Base-by-base conservation (phyloP, 2,888 invertebrate species). In the Rhogogaster chlorosoma region DNA sequence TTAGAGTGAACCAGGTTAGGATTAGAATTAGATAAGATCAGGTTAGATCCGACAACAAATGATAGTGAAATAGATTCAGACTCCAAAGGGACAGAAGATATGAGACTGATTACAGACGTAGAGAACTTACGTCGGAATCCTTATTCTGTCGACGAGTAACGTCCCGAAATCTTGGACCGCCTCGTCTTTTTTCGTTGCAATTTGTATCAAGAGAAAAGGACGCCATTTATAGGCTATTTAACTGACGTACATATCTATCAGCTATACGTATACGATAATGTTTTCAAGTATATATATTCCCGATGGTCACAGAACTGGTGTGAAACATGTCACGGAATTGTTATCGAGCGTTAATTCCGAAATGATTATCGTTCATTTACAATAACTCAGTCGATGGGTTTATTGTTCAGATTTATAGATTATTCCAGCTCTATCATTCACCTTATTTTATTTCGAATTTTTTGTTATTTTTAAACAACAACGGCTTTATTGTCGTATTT, bases 81-180 rank as follows among this genome's bases (percentile, higher is more conserved):
- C 4, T 57, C 6, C 15, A 36, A 78, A 84, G 45, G 85, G 42
- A 82, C 45, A 32, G 32, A 18, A 83, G 70, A 61, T 83, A 94
- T 36, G 70, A n/a, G 22, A 36, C 26, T 7, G 22, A 38, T 71
- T 4, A 12, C n/a, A 38, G 38, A 0, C 32, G 5, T 9, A 38
- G 9, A 42, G 0, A 42, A 90, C 95, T 94, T 93, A 96, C 96
- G 92, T 96, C 96, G 26, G 96, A 96, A 94, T 96, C 96, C 92
- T 96, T 96, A 92, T 96, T 95, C 91, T 96, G 96, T 91, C 96
- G 95, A 89, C 96, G 95, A 88, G 95, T 94, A 86, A 94, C 93
- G 92, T 96, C 96, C 87, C 95, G 94, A 88, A 96, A 93, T 3
- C 92, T 95, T 95, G 82, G 94, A 90, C 95, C 94, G 88, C 95